phyloP scores from a whole-genome alignment of 2,797 vertebrate genomes.

The Rallus crepitans region DNA sequence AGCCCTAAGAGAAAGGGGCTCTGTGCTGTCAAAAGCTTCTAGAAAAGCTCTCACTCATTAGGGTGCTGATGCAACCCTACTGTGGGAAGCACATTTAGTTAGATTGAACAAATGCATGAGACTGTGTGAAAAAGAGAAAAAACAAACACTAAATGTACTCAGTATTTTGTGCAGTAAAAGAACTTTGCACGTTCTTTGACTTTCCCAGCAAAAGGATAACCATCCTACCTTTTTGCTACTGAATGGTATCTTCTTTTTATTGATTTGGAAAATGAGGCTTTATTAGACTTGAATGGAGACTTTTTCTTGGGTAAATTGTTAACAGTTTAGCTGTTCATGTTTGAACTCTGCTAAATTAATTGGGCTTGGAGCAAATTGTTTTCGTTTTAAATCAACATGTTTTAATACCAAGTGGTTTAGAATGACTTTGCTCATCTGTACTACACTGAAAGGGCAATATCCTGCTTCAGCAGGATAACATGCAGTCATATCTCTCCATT shows the following conservation, averaged over 20 bases:
- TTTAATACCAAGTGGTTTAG: background rate
- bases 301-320: background rate
- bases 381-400: background rate
- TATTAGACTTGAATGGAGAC: background rate
- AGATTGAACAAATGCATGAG: background rate
- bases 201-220: background rate
- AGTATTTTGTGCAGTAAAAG: background rate
- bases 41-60: background rate
- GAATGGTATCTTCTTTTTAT: background rate
- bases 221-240: background rate
- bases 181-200: background rate
- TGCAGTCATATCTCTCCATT: background rate
- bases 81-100: background rate
- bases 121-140: background rate
- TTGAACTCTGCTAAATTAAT: background rate
- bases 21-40: background rate
- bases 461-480: background rate
- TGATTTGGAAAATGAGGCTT: background rate
- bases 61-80: background rate
- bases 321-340: background rate
- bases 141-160: background rate
- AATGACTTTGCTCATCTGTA: background rate
- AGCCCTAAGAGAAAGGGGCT: background rate
- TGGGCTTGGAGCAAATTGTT: background rate
- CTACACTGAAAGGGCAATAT: background rate